These are phyloP conservation scores for Macrocentrus cingulum DNA, from an alignment of 1,140 invertebrate species.

Conservation along the genomic window DNA sequence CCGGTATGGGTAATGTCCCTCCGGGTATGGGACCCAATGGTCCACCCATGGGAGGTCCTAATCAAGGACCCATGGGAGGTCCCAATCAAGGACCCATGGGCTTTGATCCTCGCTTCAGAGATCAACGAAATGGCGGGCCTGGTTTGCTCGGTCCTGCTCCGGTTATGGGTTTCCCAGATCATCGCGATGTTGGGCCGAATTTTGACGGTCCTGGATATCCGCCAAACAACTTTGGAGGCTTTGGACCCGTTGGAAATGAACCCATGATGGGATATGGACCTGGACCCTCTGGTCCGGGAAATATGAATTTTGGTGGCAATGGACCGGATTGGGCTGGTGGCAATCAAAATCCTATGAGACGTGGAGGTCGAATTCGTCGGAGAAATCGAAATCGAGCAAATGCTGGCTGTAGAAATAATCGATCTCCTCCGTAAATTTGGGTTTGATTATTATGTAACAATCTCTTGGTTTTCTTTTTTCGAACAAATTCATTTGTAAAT, in stretches of 20 bases:
- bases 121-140: slow-evolving; percentile 49
- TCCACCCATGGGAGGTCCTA: slow-evolving; percentile 27
- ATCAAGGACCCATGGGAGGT: slow-evolving; percentile 25
- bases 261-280: slow-evolving; percentile 42
- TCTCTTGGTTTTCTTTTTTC: too few relatives aligned
- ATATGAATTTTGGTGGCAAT: slow-evolving; percentile 31
- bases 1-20: slow-evolving; percentile 49
- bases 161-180: slow-evolving; percentile 35
- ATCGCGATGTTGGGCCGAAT: slow-evolving; percentile 35
- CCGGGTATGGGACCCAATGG: slow-evolving; percentile 50
- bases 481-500: not conserved
- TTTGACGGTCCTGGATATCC: slow-evolving; percentile 42
- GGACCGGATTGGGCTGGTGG: slow-evolving; percentile 30
- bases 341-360: slow-evolving; percentile 40
- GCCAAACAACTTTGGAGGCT: slow-evolving; percentile 41
- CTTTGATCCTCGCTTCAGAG: slow-evolving; percentile 46
- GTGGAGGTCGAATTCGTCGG: slow-evolving; percentile 42
- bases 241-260: slow-evolving; percentile 35
- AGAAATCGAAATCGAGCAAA: slow-evolving; percentile 48
- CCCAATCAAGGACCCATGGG: too few relatives aligned
- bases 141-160: slow-evolving; percentile 53
- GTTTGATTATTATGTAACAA: not conserved
- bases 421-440: slow-evolving; percentile 35
- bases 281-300: slow-evolving; percentile 38
- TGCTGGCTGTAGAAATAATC: slow-evolving; percentile 35